phyloP scores from a whole-genome alignment of 2,888 invertebrate species.

The Lasiommata megera region DNA sequence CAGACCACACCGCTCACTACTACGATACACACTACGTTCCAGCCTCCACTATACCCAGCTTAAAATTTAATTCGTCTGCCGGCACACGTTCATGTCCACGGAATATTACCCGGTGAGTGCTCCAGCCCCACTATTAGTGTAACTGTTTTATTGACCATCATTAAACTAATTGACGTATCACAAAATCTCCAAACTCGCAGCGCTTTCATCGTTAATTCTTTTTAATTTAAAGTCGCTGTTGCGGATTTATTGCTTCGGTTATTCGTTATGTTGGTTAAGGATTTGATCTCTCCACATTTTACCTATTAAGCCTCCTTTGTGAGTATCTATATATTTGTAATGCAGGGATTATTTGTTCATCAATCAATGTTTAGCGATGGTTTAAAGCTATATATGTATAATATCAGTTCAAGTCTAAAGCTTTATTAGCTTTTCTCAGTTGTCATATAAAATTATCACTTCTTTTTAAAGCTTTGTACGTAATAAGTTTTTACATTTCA shows the following conservation, averaged over 20 bases:
- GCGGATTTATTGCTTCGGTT: slow-evolving; percentile 4
- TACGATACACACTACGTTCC: not conserved
- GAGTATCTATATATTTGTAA: too few species aligned
- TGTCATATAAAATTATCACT: too few species aligned
- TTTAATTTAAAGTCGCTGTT: not conserved
- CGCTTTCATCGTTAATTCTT: slow-evolving; percentile 10
- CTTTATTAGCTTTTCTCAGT: too few species aligned
- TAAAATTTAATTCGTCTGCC: not conserved
- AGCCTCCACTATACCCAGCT: not conserved
- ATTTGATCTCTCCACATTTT: not conserved
- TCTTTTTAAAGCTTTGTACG: too few species aligned
- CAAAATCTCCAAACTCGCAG: slow-evolving; percentile 23
- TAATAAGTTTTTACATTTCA: too few species aligned
- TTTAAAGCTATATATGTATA: too few species aligned
- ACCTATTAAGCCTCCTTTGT: too few species aligned
- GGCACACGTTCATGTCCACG: slow-evolving; percentile 15
- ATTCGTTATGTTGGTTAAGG: not conserved
- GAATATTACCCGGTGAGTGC: slow-evolving; percentile 41
- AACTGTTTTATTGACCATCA: slow-evolving; percentile 50
- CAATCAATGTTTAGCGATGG: too few species aligned
- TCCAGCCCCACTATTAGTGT: slow-evolving; percentile 29
- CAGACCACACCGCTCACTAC: too few species aligned
- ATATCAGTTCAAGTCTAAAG: too few species aligned
- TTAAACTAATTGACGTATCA: slow-evolving; percentile 67
- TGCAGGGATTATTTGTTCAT: too few species aligned